Conservation (phyloP, 2,888 invertebrate species). For the Malacosoma neustria region DNA sequence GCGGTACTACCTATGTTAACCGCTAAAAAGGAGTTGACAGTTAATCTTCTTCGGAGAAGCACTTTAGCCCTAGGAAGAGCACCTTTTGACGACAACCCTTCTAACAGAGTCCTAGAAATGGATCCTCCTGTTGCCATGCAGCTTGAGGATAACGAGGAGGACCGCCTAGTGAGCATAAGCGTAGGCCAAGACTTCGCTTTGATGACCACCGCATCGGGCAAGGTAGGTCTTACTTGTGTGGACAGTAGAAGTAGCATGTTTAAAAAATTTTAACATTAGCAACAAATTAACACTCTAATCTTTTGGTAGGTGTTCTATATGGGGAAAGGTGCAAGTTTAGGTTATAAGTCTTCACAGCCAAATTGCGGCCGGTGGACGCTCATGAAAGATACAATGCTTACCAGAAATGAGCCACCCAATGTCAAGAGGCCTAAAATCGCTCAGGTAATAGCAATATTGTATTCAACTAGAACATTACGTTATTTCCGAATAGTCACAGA, state of each 20-base stretch:
- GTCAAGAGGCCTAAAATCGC: slow-evolving; percentile 47
- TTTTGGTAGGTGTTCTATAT: slow-evolving; percentile 81
- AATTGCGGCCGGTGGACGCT: slow-evolving; percentile 77
- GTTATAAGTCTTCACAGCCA: slow-evolving; percentile 80
- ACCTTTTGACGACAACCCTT: slow-evolving; percentile 47
- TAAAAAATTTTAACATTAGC: too few species aligned
- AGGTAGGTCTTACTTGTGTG: too few species aligned
- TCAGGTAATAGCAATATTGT: too few species aligned
- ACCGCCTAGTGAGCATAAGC: slow-evolving; percentile 84
- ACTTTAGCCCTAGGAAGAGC: slow-evolving; percentile 52
- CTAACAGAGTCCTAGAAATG: slow-evolving; percentile 41
- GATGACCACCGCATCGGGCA: slow-evolving; percentile 88
- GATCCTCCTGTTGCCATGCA: slow-evolving; percentile 73
- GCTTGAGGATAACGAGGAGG: slow-evolving; percentile 79
- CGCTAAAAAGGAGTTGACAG: slow-evolving; percentile 43
- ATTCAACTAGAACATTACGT: too few species aligned
- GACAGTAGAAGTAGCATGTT: too few species aligned
- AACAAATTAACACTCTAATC: too few species aligned
- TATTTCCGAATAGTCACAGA: too few species aligned
- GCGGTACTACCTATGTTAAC: slow-evolving; percentile 28
- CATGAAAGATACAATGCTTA: slow-evolving; percentile 64
- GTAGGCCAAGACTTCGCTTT: slow-evolving; percentile 95
- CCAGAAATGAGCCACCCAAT: slow-evolving; percentile 46
- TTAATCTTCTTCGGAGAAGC: slow-evolving; percentile 50
- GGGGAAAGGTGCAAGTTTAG: slow-evolving; percentile 90